Evolutionary conservation across 1,140 invertebrate genomes (phyloP).

Genomic region (Rhizoglyphus robini): DNA sequence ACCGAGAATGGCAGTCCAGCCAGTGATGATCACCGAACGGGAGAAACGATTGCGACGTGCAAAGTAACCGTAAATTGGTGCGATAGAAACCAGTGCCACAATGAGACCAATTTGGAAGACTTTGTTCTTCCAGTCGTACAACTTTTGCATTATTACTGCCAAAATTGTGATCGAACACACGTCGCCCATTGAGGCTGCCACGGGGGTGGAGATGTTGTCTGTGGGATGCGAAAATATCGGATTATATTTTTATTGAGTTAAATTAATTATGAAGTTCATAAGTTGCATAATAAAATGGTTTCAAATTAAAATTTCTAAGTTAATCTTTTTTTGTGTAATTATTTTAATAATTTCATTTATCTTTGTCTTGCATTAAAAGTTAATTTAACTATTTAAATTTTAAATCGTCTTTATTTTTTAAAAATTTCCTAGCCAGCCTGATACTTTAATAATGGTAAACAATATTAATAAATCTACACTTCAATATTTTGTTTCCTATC

Average conservation of each 20-base stretch:
- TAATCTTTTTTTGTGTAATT: too few species aligned
- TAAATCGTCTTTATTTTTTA: too few species aligned
- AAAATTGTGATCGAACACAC: slow-evolving; percentile 55
- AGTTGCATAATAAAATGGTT: neutral
- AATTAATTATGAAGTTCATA: neutral
- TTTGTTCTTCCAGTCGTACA: slow-evolving; percentile 8
- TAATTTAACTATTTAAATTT: too few species aligned
- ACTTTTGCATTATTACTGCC: slow-evolving; percentile 5
- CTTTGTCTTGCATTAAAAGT: too few species aligned
- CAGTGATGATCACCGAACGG: neutral
- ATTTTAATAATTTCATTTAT: too few species aligned
- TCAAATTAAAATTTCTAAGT: too few species aligned
- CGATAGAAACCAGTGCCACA: slow-evolving; percentile 38
- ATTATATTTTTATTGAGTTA: neutral
- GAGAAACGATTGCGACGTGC: slow-evolving; percentile 55
- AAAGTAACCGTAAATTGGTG: slow-evolving; percentile 60
- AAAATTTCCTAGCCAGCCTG: too few species aligned
- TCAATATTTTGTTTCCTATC: too few species aligned
- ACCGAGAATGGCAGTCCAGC: slow-evolving; percentile 12
- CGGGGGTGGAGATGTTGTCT: slow-evolving; percentile 87
- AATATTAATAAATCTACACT: too few species aligned
- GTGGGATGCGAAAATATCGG: neutral
- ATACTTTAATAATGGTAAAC: too few species aligned
- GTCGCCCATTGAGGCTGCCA: slow-evolving; percentile 87
- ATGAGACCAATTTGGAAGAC: slow-evolving; percentile 16